Conservation (phyloP, 2,888 invertebrate genomes). For the Eumacrocentrus americanus region DNA sequence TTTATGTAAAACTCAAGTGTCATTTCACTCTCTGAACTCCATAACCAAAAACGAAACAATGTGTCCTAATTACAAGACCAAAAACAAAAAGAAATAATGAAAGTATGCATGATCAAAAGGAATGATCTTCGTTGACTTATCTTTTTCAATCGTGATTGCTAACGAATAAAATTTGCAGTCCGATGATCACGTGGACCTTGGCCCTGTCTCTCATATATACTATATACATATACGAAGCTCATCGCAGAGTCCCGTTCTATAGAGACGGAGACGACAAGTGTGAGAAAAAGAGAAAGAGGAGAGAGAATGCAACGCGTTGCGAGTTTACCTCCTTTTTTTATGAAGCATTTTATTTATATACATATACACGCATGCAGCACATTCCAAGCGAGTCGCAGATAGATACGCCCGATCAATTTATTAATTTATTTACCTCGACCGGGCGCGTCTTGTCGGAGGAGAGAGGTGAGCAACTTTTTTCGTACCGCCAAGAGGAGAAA, state of each 20-base stretch:
- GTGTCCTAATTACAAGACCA: neutral
- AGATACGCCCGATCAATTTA: slow-evolving; percentile 39
- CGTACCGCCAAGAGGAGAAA: slow-evolving; percentile 20
- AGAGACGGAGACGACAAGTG: neutral
- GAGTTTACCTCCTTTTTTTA: slow-evolving; percentile 22
- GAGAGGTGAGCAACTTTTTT: slow-evolving; percentile 41
- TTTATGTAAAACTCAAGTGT: neutral
- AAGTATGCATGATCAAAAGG: neutral
- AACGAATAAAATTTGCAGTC: slow-evolving; percentile 13
- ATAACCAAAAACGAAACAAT: slow-evolving; percentile 5
- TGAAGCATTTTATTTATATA: too few relatives aligned
- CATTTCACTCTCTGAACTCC: neutral
- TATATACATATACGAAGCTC: neutral
- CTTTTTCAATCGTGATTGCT: slow-evolving; percentile 8
- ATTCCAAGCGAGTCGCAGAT: slow-evolving; percentile 27
- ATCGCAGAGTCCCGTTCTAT: slow-evolving; percentile 14
- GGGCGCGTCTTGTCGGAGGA: slow-evolving; percentile 1
- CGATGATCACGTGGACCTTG: neutral
- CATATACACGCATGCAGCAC: slow-evolving; percentile 26
- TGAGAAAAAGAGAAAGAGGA: slow-evolving; percentile 15
- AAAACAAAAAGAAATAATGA: slow-evolving; percentile 10
- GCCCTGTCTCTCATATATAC: neutral
- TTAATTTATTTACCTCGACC: slow-evolving; percentile 44
- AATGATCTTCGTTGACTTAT: neutral
- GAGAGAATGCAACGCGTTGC: slow-evolving; percentile 14